Evolutionary conservation across 2,888 invertebrate genomes (phyloP).

Genomic region (Trilocha varians): DNA sequence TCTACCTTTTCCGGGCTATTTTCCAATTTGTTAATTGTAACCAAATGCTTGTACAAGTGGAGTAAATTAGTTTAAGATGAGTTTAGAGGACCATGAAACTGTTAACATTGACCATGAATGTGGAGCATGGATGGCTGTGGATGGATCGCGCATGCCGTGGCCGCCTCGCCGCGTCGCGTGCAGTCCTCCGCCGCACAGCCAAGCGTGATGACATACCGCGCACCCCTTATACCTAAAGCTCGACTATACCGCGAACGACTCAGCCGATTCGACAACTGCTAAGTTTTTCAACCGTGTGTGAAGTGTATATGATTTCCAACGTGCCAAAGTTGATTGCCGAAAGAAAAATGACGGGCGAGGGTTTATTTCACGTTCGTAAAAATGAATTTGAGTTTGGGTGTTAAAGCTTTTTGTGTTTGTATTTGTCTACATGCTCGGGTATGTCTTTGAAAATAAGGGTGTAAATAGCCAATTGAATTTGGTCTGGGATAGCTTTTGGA

Average conservation of each 20-base stretch:
- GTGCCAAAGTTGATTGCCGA: conserved; percentile 15
- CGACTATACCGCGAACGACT: conserved; percentile 20
- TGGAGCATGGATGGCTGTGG: conserved; percentile 20
- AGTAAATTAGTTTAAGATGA: conserved; percentile 15
- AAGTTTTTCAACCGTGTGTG: conserved; percentile 29
- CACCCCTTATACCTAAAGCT: conserved; percentile 25
- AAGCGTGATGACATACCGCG: conserved; percentile 54
- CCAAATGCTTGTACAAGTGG: conserved; percentile 11
- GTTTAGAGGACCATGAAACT: conserved; percentile 21
- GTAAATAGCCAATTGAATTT: conserved; percentile 6
- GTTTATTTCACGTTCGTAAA: conserved; percentile 59
- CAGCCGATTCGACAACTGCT: conserved; percentile 8
- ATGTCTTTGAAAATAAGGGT: conserved; percentile 28
- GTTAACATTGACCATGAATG: conserved; percentile 56
- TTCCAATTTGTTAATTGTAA: conserved; percentile 6
- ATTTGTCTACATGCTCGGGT: conserved; percentile 26
- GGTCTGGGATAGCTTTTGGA: neutral
- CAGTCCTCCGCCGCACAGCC: conserved; percentile 51
- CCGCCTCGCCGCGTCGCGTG: conserved; percentile 17
- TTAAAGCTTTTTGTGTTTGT: conserved; percentile 49
- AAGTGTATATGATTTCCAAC: conserved; percentile 28
- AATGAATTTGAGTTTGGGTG: conserved; percentile 43
- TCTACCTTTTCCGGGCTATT: conserved; percentile 3
- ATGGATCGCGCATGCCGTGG: conserved; percentile 31
- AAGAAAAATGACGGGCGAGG: conserved; percentile 36